Evolutionary conservation across 2,888 invertebrate species (phyloP).

Genomic region (Dorcus parallelipipedus): DNA sequence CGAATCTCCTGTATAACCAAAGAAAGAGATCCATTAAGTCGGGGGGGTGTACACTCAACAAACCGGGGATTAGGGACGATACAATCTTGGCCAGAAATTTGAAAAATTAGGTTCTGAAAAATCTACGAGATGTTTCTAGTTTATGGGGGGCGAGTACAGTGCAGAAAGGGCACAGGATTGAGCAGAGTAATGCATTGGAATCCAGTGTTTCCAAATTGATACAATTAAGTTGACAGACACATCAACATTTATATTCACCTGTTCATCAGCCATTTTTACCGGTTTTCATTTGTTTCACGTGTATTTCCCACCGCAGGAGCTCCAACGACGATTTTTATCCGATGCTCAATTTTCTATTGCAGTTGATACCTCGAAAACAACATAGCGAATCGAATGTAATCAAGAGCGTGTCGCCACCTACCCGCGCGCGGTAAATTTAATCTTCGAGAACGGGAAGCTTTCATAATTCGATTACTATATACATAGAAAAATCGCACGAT

Average conservation of each 20-base stretch:
- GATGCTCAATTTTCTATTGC: constrained; percentile 11
- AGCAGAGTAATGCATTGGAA: not conserved
- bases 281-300: constrained; percentile 45
- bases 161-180: not conserved
- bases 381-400: constrained; percentile 22
- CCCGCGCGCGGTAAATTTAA: constrained; percentile 15
- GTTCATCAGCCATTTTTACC: constrained; percentile 74
- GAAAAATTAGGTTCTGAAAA: not conserved
- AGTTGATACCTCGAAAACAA: constrained; percentile 19
- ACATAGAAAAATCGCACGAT: no score
- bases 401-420: constrained; percentile 17
- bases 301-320: constrained; percentile 5
- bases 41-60: not conserved
- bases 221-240: not conserved
- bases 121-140: not conserved
- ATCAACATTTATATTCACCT: constrained; percentile 51
- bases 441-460: not conserved
- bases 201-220: not conserved
- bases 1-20: constrained; percentile 75
- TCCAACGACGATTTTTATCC: not conserved
- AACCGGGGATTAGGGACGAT: not conserved
- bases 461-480: no score
- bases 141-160: no score
- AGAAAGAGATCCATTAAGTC: constrained; percentile 1
- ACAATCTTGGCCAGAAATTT: not conserved